A percentile compares a stretch with the other conserved stretches of the same genome.
phyloP scores from a whole-genome alignment of 2,113 vertebrate species.

The Corythornis cristatus region DNA sequence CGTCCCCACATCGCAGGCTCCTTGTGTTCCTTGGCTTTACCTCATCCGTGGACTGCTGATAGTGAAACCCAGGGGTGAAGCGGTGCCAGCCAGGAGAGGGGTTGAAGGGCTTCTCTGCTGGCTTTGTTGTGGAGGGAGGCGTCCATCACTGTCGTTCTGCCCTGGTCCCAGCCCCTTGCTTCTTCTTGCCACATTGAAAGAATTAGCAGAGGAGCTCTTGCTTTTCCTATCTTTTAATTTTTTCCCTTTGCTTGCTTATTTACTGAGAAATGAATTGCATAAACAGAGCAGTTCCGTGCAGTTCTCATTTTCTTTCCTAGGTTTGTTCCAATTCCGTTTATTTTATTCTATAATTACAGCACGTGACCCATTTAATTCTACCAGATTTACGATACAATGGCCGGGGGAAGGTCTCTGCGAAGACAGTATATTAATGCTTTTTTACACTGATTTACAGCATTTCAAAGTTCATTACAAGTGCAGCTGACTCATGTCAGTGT shows the following conservation, averaged over 20 bases:
- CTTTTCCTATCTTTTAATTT: neutral
- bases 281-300: neutral
- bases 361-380: conserved; percentile 33
- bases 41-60: neutral
- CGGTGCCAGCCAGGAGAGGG: neutral
- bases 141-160: neutral
- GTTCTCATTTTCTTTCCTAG: conserved; percentile 29
- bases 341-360: conserved; percentile 42
- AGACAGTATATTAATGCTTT: neutral
- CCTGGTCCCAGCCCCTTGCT: neutral
- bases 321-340: conserved; percentile 36
- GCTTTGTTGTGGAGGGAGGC: neutral
- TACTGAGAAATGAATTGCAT: conserved; percentile 18
- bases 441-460: neutral
- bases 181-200: neutral
- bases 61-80: neutral
- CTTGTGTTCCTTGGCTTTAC: neutral
- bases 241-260: conserved; percentile 8
- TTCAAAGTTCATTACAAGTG: conserved; percentile 24
- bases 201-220: neutral
- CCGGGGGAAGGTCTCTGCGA: conserved; percentile 11
- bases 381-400: conserved; percentile 33
- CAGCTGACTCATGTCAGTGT: neutral
- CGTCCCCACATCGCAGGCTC: neutral
- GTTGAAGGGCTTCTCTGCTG: neutral